A percentile compares a stretch with the other conserved stretches of the same genome.
phyloP scores from a whole-genome alignment of 2,888 invertebrate genomes.

The Sinohyriopsis cumingii region DNA sequence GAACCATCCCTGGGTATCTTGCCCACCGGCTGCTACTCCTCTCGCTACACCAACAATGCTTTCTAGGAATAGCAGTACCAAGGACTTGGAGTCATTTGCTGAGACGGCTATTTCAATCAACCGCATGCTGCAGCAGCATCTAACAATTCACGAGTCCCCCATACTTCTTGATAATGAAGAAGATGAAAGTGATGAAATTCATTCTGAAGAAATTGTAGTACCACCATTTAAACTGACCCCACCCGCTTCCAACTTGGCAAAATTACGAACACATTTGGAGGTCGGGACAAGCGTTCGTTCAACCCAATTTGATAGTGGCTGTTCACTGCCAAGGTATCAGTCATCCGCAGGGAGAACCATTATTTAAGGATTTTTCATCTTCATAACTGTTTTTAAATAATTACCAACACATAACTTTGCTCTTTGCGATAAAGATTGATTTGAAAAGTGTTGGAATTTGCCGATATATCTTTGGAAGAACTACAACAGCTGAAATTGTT shows the following conservation, averaged over 20 bases:
- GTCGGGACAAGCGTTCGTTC: slow-evolving; percentile 35
- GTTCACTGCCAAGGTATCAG: slow-evolving; percentile 45
- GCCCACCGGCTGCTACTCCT: slow-evolving; percentile 71
- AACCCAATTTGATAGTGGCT: slow-evolving; percentile 43
- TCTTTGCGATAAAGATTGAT: too few relatives aligned
- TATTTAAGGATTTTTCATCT: slow-evolving; percentile 11
- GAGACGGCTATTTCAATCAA: slow-evolving; percentile 97
- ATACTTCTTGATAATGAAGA: slow-evolving; percentile 32
- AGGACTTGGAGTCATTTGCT: slow-evolving; percentile 94
- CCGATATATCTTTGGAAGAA: too few relatives aligned
- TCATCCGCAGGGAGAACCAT: slow-evolving; percentile 42
- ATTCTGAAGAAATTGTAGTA: slow-evolving; percentile 64
- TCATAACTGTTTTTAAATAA: too few relatives aligned
- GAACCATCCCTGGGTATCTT: too few relatives aligned
- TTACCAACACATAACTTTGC: too few relatives aligned
- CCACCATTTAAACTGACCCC: slow-evolving; percentile 83
- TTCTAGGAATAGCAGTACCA: slow-evolving; percentile 93
- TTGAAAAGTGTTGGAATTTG: too few relatives aligned
- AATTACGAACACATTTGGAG: slow-evolving; percentile 74
- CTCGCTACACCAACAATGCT: slow-evolving; percentile 89
- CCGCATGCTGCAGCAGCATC: slow-evolving; percentile 92
- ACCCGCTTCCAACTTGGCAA: slow-evolving; percentile 86
- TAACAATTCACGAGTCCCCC: slow-evolving; percentile 75
- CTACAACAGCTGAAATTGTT: too few relatives aligned
- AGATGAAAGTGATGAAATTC: slow-evolving; percentile 42